Evolutionary conservation across 2,113 vertebrate genomes (phyloP), one percentile per base, ranked within the genome.

Genomic region (Ictidomys tridecemlineatus): DNA sequence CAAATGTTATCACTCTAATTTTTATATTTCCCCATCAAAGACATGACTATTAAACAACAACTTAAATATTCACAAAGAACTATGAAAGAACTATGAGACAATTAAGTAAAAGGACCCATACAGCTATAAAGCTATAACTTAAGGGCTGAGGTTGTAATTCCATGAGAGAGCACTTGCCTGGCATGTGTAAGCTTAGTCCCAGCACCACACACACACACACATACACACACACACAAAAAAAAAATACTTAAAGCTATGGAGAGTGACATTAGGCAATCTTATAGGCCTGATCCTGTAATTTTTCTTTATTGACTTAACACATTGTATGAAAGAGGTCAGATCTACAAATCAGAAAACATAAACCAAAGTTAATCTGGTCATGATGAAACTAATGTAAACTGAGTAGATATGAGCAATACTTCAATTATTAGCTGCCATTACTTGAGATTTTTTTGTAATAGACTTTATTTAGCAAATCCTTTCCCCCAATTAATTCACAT

Each of bases 21-120:
- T 93, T 93, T 91, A 22, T 93, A 88, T 53, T 85, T 74, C 34
- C 26, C 26, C n/a, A 96, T 91, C 9, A 94, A 96, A 89, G n/a
- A 4, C 22, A 26, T 91, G 48, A 67, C 34, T 89, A 88, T 78
- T 58, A 91, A 96, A 51, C 80, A 95, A 91, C 30, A 95, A 91
- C 30, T 61, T 82, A 85, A 63, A 26, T 28, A 94, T 53, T 96
- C 80, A 83, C 70, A 87, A 53, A 17, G 13, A 53, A 51, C 48
- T 51, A 51, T 51, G 48, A 51, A 92, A 92, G 39, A 84, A 76
- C 48, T 79, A 37, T 85, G 30, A 95, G 26, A 76, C 79, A n/a
- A 88, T 85, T 11, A 92, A 79, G 84, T 56, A 63, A 94, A 95
- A 6, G 12, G 18, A 86, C 5, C 10, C 83, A 69, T 45, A 72